phyloP scores from a whole-genome alignment of 2,113 vertebrate genomes.

The Oplegnathus fasciatus region DNA sequence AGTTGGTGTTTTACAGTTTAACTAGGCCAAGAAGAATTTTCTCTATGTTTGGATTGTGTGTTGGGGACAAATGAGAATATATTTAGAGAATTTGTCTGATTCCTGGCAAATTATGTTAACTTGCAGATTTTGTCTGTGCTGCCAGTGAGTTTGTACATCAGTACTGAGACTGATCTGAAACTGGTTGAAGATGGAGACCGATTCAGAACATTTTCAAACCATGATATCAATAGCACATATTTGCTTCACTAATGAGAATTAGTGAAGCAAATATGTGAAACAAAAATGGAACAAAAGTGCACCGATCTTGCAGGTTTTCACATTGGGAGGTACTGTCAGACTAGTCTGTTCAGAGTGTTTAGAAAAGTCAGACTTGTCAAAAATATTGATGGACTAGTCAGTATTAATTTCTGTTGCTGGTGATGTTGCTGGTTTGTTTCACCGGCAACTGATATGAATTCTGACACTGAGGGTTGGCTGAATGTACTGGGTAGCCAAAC shows the following conservation, averaged over 20 bases:
- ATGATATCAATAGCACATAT: no score
- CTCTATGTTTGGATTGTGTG: background rate
- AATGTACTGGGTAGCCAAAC: constrained; percentile 12
- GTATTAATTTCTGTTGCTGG: constrained; percentile 27
- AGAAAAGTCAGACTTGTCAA: constrained; percentile 47
- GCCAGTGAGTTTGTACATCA: background rate
- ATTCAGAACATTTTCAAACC: background rate
- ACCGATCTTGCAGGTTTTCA: constrained; percentile 25
- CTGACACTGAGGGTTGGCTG: constrained; percentile 14
- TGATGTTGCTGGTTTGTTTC: constrained; percentile 24
- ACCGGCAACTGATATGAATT: constrained; percentile 29
- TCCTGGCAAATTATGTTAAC: background rate
- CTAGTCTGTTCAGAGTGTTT: background rate
- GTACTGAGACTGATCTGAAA: background rate
- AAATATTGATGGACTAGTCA: constrained; percentile 58
- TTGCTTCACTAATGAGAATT: background rate
- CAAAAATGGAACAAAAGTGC: background rate
- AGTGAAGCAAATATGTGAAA: background rate
- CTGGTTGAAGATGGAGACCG: background rate
- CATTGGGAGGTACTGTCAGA: constrained; percentile 5
- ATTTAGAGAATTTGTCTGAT: background rate
- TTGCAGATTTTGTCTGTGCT: background rate
- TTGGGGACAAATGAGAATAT: background rate
- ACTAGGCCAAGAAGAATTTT: constrained; percentile 9
- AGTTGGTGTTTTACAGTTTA: background rate